Base-by-base conservation (phyloP, 2,888 invertebrate genomes). In the Crocallis elinguaria region DNA sequence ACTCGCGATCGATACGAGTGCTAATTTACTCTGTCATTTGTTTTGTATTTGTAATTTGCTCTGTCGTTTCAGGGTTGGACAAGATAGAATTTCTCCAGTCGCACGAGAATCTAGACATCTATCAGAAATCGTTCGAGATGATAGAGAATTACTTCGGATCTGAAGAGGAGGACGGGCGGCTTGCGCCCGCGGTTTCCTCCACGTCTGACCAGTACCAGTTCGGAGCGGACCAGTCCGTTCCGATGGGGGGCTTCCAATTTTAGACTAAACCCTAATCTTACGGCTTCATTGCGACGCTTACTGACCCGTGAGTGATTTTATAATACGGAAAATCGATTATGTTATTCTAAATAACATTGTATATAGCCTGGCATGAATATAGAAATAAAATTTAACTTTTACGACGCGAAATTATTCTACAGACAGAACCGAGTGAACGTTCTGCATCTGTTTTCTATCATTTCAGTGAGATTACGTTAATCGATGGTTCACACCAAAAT, bases 11-110 rank as follows among this genome's bases (percentile, higher is more conserved):
- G n/a, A n/a, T n/a, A n/a, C n/a, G n/a, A n/a, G n/a, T n/a, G n/a
- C n/a, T n/a, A n/a, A n/a, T n/a, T n/a, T n/a, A n/a, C n/a, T n/a
- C n/a, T n/a, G 19, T 4, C 3, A 5, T 19, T 19, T 19, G 3
- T 19, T 19, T 19, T 19, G 3, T 25, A 25, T n/a, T n/a, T 25
- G 32, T 8, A 39, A 33, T n/a, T 9, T 37, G 33, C 39, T 13
- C 21, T 41, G 38, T 54, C 44, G 56, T 69, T 92, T 86, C 77
- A 97, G 98, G 99, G 77, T 92, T 99, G 82, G 99, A 99, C 83
- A 99, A 99, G 93, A 98, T 99, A 66, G 99, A 99, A 90, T 99
- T 97, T 87, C 93, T 99, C 43, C 99, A 99, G 85, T 98, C 98
- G 35, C 98, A 99, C 83, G 97, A 98, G 84, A 99, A 99, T 80